Base-by-base conservation (phyloP, 1,140 invertebrate genomes). In the Drosophila aff. region DNA sequence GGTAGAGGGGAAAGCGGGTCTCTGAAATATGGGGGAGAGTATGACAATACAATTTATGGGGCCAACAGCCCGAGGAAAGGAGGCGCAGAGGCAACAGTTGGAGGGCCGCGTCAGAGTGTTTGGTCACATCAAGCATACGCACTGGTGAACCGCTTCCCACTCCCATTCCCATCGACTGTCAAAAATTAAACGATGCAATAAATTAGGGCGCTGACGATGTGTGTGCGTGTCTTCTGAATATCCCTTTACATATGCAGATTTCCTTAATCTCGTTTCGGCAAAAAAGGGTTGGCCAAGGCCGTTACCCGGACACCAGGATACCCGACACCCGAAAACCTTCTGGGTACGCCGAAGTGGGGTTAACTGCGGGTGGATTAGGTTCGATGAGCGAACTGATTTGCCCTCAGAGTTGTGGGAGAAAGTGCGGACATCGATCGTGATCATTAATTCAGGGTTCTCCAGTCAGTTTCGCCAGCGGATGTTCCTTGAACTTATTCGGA, bases 101-200 rank as follows among this genome's bases (percentile, higher is more conserved):
- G 38, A 31, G 18, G 36, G 18, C 38, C 31, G 47, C 28, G 40
- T 21, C 60, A 18, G 40, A 67, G 28, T 73, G 41, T 49, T 75
- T 74, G 69, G 64, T 53, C 78, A 79, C 76, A 81, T 85, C 69
- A 81, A 78, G 74, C 62, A 85, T 85, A 85, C 82, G 82, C 82
- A 85, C 82, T 85, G 82, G 84, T 79, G 82, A 71, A 55, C 52
- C 52, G 64, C 46, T 21, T 46, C 28, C 26, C 38, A 23, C 6
- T 26, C 10, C 13, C 46, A 26, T 11, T 23, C 55, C 47, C 36
- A 23, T 21, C 41, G 33, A 28, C 28, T 71, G 58, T 64, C 81
- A 78, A 81, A 85, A 85, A 85, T 85, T 23, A 23, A 23, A 23
- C 23, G 23, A 23, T 23, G 23, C 23, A 23, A 23, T 23, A 23